These are phyloP conservation scores for Acanthornis magna DNA, from an alignment of 2,797 vertebrate species.

Conservation along the genomic window DNA sequence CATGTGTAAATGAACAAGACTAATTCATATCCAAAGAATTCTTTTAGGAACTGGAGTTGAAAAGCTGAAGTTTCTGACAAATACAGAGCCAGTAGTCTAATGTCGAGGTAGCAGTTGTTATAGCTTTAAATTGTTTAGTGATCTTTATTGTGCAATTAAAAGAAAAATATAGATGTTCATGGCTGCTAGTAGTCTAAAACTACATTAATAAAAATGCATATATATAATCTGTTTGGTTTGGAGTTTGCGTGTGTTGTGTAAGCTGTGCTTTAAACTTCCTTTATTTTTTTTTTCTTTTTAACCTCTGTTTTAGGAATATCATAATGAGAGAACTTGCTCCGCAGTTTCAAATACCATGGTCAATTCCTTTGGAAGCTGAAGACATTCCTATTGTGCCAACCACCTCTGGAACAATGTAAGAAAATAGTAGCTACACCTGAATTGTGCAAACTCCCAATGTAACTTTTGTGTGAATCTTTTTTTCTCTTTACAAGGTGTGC, in stretches of 20 bases:
- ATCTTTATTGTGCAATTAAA: background rate
- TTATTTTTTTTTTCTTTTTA: background rate
- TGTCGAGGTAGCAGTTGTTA: background rate
- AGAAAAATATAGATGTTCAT: background rate
- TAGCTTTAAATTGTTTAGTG: background rate
- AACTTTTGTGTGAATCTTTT: slow-evolving; percentile 36
- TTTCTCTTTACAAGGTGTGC: slow-evolving; percentile 47
- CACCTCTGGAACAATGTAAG: slow-evolving; percentile 89
- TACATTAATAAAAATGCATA: background rate
- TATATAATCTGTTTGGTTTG: background rate
- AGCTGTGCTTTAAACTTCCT: background rate
- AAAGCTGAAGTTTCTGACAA: background rate
- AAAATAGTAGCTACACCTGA: background rate
- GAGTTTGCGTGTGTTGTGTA: background rate
- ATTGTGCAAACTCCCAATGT: background rate
- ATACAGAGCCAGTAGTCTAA: background rate
- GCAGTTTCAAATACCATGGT: slow-evolving; percentile 89
- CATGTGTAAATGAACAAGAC: background rate
- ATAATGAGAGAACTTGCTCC: slow-evolving; percentile 90
- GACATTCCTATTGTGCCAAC: slow-evolving; percentile 91
- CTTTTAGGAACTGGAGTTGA: background rate
- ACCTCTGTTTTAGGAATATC: slow-evolving; percentile 77
- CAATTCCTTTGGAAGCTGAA: slow-evolving; percentile 88
- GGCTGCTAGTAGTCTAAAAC: background rate
- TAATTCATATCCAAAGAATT: background rate